A percentile compares a stretch with the other conserved stretches of the same genome.
These are phyloP conservation scores for Danio choprae DNA, from an alignment of 2,797 vertebrate genomes.

Conservation along the genomic window DNA sequence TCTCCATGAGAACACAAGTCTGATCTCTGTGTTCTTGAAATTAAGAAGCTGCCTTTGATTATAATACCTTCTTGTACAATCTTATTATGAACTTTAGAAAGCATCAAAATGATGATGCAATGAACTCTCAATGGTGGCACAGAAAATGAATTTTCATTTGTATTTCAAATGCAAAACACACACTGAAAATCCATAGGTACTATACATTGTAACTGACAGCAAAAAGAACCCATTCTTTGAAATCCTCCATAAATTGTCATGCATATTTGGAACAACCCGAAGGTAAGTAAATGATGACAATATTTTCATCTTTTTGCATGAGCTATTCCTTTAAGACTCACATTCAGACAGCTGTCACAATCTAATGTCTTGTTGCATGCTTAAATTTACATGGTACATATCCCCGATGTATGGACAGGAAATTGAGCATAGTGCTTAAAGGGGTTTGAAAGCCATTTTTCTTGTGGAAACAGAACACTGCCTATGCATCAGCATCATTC, in stretches of 20 bases:
- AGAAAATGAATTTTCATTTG: too few species aligned
- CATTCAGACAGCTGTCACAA: neutral
- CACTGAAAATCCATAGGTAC: neutral
- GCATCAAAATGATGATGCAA: too few species aligned
- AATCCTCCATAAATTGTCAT: neutral
- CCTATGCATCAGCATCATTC: slow-evolving; percentile 41
- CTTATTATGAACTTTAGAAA: too few species aligned
- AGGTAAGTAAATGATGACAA: neutral
- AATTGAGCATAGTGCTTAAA: slow-evolving; percentile 32
- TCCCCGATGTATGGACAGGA: slow-evolving; percentile 16
- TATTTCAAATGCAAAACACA: too few species aligned
- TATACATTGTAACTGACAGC: neutral
- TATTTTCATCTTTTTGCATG: neutral
- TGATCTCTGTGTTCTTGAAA: too few species aligned
- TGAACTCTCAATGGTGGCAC: too few species aligned
- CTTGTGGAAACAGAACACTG: neutral
- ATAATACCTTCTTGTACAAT: too few species aligned
- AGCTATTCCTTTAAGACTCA: neutral
- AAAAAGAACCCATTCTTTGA: neutral
- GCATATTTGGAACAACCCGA: neutral
- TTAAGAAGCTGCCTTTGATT: too few species aligned
- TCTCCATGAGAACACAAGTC: too few species aligned
- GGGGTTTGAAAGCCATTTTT: slow-evolving; percentile 11
- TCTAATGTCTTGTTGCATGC: neutral
- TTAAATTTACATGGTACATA: slow-evolving; percentile 10